A percentile compares a stretch with the other conserved stretches of the same genome.
These are phyloP conservation scores for Varecia variegata DNA, from an alignment of 2,797 vertebrate genomes.

Conservation along the genomic window DNA sequence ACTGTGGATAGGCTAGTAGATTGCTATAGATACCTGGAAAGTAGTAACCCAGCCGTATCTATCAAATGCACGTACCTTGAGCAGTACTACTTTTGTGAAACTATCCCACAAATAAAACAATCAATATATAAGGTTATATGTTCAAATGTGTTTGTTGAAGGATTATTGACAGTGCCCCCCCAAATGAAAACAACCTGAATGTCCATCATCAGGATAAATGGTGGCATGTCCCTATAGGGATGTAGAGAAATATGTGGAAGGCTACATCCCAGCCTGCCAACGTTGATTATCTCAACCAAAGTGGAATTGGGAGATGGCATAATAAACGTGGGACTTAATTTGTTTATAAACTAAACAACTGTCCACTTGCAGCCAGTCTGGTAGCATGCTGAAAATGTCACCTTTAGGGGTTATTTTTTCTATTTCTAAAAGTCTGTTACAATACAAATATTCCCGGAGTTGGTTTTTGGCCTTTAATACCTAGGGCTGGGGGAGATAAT, in stretches of 20 bases:
- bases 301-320: neutral
- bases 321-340: neutral
- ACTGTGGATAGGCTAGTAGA: neutral
- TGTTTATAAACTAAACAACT: slow-evolving; percentile 12
- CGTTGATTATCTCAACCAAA: neutral
- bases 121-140: neutral
- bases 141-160: neutral
- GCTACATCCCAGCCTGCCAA: neutral
- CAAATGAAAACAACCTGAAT: slow-evolving; percentile 4
- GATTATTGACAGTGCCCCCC: neutral
- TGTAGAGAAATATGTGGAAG: neutral
- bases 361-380: neutral
- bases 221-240: neutral
- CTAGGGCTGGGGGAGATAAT: neutral
- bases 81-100: neutral
- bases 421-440: slow-evolving; percentile 38
- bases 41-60: neutral
- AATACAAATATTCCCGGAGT: slow-evolving; percentile 9
- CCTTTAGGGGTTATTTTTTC: neutral
- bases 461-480: neutral
- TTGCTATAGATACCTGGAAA: neutral
- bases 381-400: neutral
- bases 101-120: neutral
- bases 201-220: neutral
- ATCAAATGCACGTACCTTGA: neutral